Evolutionary conservation across 2,797 vertebrate species (phyloP).

Genomic region (Pseudopleuronectes americanus): DNA sequence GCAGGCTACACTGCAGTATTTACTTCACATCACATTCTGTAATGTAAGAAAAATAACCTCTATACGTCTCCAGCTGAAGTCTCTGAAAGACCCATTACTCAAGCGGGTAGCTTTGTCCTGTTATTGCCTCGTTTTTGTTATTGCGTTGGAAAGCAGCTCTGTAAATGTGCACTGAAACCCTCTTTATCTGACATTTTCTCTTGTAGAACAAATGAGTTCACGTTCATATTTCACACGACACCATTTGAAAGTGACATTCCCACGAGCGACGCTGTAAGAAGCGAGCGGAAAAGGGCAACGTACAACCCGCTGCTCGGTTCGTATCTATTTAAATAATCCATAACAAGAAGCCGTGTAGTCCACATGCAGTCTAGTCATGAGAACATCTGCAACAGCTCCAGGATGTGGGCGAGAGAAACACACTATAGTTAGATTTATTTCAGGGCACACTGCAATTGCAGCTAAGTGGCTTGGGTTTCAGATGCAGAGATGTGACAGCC

Average conservation of each 20-base stretch:
- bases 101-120: not conserved
- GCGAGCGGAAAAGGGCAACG: not conserved
- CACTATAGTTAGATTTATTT: constrained; percentile 52
- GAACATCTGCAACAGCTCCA: constrained; percentile 63
- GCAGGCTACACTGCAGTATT: constrained; percentile 2
- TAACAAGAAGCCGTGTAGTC: constrained; percentile 49
- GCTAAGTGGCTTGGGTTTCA: constrained; percentile 51
- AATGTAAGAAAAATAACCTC: not conserved
- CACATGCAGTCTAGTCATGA: constrained; percentile 43
- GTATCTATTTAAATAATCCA: constrained; percentile 50
- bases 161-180: constrained; percentile 24
- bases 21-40: not conserved
- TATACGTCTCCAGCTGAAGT: too few species aligned
- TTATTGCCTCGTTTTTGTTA: constrained; percentile 27
- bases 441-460: constrained; percentile 39
- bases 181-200: constrained; percentile 22
- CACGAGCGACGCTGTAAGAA: constrained; percentile 22
- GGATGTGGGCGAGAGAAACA: constrained; percentile 47
- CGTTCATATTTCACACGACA: constrained; percentile 16
- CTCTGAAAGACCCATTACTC: too few species aligned
- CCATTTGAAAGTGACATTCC: constrained; percentile 24
- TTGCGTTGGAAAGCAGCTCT: constrained; percentile 10
- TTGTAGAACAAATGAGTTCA: constrained; percentile 25
- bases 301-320: constrained; percentile 19
- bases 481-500: constrained; percentile 49